Evolutionary conservation across 2,888 invertebrate species (phyloP).

Genomic region (Ectropis crepuscularia): DNA sequence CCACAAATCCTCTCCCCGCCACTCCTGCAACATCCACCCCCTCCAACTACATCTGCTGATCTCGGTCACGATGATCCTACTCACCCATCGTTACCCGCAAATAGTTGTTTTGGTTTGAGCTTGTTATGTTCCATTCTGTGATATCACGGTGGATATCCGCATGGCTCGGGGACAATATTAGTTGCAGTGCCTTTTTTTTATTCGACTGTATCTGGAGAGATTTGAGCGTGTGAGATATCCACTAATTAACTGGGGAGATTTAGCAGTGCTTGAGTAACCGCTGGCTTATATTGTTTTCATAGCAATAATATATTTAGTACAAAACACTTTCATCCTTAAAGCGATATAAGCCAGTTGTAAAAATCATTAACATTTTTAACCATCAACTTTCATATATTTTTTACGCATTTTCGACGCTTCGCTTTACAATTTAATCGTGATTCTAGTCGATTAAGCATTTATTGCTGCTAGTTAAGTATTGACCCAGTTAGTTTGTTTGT

Average conservation of each 20-base stretch:
- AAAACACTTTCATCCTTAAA: conserved; percentile 41
- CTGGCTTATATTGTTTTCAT: conserved; percentile 53
- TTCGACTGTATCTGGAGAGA: conserved; percentile 27
- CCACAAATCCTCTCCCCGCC: conserved; percentile 67
- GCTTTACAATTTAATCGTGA: conserved; percentile 58
- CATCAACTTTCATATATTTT: conserved; percentile 43
- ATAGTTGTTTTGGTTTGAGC: conserved; percentile 86
- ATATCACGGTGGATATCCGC: conserved; percentile 64
- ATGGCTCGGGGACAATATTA: conserved; percentile 60
- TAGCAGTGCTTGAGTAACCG: conserved; percentile 34
- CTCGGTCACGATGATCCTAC: conserved; percentile 87
- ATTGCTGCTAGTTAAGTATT: conserved; percentile 43
- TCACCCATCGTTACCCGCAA: conserved; percentile 88
- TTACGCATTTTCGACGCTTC: conserved; percentile 64
- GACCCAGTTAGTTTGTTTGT: conserved; percentile 27
- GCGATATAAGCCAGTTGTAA: conserved; percentile 60
- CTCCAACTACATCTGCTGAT: conserved; percentile 87
- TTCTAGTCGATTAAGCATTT: conserved; percentile 52
- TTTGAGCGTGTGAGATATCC: conserved; percentile 54
- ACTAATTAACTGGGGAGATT: conserved; percentile 40
- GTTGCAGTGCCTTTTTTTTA: conserved; percentile 71
- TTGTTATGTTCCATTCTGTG: conserved; percentile 61
- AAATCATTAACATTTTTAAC: conserved; percentile 48
- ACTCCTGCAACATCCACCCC: conserved; percentile 86
- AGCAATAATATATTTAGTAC: conserved; percentile 54